Percentiles rank a stretch among this genome's conserved stretches.
Conservation (phyloP, 2,797 vertebrate species). For the Rhynchonycteris naso region DNA sequence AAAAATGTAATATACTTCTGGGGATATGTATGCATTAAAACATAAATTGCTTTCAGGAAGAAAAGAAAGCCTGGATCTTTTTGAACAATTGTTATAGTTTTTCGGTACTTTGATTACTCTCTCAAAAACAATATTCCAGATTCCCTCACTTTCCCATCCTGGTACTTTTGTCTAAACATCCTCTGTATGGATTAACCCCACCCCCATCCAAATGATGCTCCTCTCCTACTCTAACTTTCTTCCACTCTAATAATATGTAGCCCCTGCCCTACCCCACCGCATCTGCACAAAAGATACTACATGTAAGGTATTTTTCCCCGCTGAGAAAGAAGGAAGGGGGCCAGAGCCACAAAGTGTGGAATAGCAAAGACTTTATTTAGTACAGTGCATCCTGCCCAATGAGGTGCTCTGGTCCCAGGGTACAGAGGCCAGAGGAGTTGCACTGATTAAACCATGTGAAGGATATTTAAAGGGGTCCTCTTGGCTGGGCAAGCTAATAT, state of each 20-base stretch:
- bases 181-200: neutral
- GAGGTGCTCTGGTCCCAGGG: too few species aligned
- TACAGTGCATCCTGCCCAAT: too few species aligned
- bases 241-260: conserved; percentile 6
- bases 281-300: too few species aligned
- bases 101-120: neutral
- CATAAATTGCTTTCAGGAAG: conserved; percentile 2
- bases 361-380: too few species aligned
- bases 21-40: neutral
- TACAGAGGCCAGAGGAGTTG: too few species aligned
- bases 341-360: too few species aligned
- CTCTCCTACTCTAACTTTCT: conserved; percentile 3
- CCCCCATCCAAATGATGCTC: neutral
- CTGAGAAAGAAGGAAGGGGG: too few species aligned
- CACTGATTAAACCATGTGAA: too few species aligned
- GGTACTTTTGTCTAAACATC: neutral
- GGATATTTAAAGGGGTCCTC: too few species aligned
- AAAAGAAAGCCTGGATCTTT: conserved; percentile 19
- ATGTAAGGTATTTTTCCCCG: too few species aligned
- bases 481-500: too few species aligned
- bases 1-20: neutral
- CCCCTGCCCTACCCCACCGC: neutral
- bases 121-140: conserved; percentile 43
- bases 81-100: conserved; percentile 27
- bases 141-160: neutral